A percentile compares a stretch with the other conserved stretches of the same genome.
Evolutionary conservation across 2,888 invertebrate species (phyloP).

Genomic region (Oasisia sp.): DNA sequence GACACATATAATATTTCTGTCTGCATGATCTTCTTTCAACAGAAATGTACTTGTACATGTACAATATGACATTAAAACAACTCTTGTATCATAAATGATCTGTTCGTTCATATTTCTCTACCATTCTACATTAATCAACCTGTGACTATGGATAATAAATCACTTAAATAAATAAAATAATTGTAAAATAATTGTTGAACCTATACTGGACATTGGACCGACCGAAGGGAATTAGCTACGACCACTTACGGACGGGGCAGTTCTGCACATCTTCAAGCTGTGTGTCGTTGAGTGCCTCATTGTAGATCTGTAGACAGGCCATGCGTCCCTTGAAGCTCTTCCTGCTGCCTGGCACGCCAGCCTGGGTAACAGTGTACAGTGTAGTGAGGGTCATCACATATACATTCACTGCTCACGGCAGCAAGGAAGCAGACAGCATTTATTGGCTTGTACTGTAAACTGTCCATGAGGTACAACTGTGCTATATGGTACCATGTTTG

Average conservation of each 20-base stretch:
- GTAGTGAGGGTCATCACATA: neutral
- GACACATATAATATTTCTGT: no score
- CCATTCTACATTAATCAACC: neutral
- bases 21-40: no score
- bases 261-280: slow-evolving; percentile 18
- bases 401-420: no score
- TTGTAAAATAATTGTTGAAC: neutral
- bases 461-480: no score
- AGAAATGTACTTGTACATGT: no score
- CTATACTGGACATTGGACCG: neutral
- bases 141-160: neutral
- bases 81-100: no score
- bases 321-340: slow-evolving; percentile 24
- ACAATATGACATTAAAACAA: no score
- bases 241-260: slow-evolving; percentile 31
- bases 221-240: neutral
- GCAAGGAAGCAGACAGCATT: no score
- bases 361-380: neutral
- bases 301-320: slow-evolving; percentile 33
- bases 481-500: no score
- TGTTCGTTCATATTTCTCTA: neutral
- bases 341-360: neutral
- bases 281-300: slow-evolving; percentile 18
- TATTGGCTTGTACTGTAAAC: no score
- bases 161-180: neutral